Evolutionary conservation across 1,140 invertebrate genomes (phyloP), one percentile per base, ranked within the genome.

Genomic region (Drosophila suzukii): DNA sequence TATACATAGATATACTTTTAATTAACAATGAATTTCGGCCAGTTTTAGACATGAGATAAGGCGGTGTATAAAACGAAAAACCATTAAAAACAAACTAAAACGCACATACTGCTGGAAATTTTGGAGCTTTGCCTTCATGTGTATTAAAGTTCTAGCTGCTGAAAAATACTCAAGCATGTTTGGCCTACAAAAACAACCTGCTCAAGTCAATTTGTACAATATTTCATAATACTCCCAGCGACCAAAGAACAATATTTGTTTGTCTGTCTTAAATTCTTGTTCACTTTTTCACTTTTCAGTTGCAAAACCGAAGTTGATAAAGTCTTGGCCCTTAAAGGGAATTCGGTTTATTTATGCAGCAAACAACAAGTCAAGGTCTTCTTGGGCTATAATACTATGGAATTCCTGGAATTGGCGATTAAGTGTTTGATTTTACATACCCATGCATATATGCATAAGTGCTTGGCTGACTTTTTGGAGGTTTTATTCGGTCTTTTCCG

Each of bases 31-130:
- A 55, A 51, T 65, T 39, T 68, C 61, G 62, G 78, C 75, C 63
- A 73, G 75, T 88, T 85, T 67, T 75, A 76, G 66, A 36, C 65
- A 67, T 66, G 54, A 68, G 75, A 82, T 84, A 84, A 83, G 57
- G 24, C 43, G 30, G 20, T 46, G 44, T 15, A 38, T 60, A 71
- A 34, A 49, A n/a, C 8, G 13, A n/a, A 32, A 49, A 49, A 49
- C 39, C 55, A 30, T 34, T 17, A 15, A 32, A 36, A 10, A 34
- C 12, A 24, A 15, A 59, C 38, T 36, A 34, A 38, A 58, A 67
- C 15, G n/a, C 46, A 38, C 24, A 24, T 11, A 49, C 38, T 50
- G 30, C 11, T 39, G 53, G 17, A 32, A 39, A 74, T 50, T 47
- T 47, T 15, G 7, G 30, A 62, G 47, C 56, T 72, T 73, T 46